These are phyloP conservation scores for Lepidotrigona ventralis DNA, from an alignment of 1,140 invertebrate genomes.

Conservation along the genomic window DNA sequence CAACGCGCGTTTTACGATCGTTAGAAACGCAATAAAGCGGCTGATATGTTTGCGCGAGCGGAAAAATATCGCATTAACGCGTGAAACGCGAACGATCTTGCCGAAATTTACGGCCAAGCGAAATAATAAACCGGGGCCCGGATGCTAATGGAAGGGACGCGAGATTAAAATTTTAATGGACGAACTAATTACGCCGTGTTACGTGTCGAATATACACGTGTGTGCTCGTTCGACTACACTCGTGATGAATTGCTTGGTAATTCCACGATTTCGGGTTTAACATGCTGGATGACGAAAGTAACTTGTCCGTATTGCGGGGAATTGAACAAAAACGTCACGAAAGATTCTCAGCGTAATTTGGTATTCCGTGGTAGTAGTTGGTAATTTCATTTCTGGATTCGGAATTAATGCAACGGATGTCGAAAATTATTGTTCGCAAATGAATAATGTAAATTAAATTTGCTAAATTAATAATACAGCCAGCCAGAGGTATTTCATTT, in stretches of 20 bases:
- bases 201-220: neutral
- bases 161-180: neutral
- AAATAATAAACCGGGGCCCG: neutral
- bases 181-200: neutral
- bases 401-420: no score
- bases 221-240: neutral
- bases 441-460: no score
- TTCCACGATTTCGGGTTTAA: no score
- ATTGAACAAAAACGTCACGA: no score
- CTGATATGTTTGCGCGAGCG: neutral
- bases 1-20: neutral
- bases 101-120: neutral
- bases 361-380: no score
- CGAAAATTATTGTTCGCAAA: no score
- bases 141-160: neutral
- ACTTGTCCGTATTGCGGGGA: no score
- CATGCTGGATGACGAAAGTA: no score
- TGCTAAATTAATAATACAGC: no score
- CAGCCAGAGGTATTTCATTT: neutral
- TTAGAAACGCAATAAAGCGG: neutral
- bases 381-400: no score
- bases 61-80: constrained; percentile 15
- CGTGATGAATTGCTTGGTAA: neutral
- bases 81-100: neutral
- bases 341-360: no score